Conservation (phyloP, 2,797 vertebrate species). For the Monodelphis domestica region DNA sequence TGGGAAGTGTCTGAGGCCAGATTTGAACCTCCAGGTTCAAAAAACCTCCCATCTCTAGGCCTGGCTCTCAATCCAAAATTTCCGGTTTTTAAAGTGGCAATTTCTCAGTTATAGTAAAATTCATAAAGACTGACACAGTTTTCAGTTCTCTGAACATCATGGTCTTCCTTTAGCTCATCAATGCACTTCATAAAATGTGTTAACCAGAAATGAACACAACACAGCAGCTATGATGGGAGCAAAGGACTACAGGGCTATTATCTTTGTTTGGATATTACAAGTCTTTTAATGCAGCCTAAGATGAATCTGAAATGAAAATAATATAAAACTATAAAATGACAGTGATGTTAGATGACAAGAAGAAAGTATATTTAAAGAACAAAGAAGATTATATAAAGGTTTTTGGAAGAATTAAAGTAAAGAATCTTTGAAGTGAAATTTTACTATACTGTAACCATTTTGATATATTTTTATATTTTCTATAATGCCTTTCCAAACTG, state of each 20-base stretch:
- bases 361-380: background rate
- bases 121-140: background rate
- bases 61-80: too few relatives aligned
- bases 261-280: background rate
- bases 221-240: background rate
- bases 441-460: background rate
- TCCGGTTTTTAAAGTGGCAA: slow-evolving; percentile 38
- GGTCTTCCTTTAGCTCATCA: background rate
- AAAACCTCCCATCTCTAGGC: too few relatives aligned
- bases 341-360: background rate
- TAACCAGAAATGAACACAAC: background rate
- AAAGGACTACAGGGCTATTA: too few relatives aligned
- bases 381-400: background rate
- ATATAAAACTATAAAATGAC: background rate
- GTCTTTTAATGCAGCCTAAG: background rate
- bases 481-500: background rate
- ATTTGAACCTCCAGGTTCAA: too few relatives aligned
- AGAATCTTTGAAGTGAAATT: background rate
- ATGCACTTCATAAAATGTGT: background rate
- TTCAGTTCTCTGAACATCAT: background rate
- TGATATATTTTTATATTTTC: background rate
- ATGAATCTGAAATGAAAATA: background rate
- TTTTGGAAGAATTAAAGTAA: background rate
- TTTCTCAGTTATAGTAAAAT: background rate
- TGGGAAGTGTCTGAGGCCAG: too few relatives aligned